Conservation (phyloP, 1,140 invertebrate genomes). For the Bombus picipes region DNA sequence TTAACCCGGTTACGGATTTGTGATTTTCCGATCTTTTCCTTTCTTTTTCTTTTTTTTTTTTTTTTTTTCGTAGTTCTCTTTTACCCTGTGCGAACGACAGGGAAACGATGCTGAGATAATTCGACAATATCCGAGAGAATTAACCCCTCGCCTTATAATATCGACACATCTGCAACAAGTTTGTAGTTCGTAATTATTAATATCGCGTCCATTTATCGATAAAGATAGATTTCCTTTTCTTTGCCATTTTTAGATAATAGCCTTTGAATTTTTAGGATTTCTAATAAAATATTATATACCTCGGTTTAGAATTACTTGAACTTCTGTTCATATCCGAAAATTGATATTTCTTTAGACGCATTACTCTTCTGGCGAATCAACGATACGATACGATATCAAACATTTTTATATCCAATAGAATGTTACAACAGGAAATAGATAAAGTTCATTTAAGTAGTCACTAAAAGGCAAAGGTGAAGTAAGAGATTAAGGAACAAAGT, state of each 20-base stretch:
- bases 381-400: too few relatives aligned
- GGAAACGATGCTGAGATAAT: neutral
- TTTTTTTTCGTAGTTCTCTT: too few relatives aligned
- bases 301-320: too few relatives aligned
- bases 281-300: neutral
- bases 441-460: neutral
- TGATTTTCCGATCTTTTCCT: neutral
- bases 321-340: too few relatives aligned
- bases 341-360: too few relatives aligned
- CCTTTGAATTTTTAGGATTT: neutral
- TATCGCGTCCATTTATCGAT: too few relatives aligned
- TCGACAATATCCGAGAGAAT: neutral
- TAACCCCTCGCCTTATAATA: neutral
- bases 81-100: neutral
- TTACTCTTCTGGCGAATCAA: too few relatives aligned
- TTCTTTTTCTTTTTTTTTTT: too few relatives aligned
- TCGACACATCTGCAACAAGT: neutral
- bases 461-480: neutral
- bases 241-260: too few relatives aligned
- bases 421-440: neutral
- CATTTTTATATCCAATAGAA: neutral
- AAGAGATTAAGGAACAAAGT: neutral
- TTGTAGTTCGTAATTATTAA: too few relatives aligned
- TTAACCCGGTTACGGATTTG: constrained; percentile 34
- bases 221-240: too few relatives aligned